phyloP scores from a whole-genome alignment of 2,113 vertebrate genomes.

The Ifrita kowaldi region DNA sequence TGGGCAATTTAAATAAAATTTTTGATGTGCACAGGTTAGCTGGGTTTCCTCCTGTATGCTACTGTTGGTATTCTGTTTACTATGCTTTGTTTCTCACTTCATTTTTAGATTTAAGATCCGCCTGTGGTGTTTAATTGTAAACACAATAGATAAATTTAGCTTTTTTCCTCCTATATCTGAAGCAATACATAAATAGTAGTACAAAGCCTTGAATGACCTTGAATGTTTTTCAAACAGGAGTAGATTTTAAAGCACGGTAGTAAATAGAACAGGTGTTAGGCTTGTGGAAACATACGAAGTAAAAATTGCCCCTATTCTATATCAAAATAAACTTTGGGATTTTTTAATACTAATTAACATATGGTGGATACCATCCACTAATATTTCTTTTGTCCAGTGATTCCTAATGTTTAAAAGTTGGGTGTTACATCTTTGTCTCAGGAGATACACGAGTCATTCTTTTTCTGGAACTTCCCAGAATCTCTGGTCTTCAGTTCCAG shows the following conservation, averaged over 20 bases:
- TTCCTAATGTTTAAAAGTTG: neutral
- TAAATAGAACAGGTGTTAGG: neutral
- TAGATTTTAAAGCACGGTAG: neutral
- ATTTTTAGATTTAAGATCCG: neutral
- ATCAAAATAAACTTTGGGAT: fast-evolving
- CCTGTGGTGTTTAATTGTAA: neutral
- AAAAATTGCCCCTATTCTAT: neutral
- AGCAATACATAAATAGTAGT: neutral
- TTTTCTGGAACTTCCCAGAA: neutral
- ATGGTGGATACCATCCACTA: neutral
- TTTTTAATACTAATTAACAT: neutral
- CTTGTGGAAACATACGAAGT: neutral
- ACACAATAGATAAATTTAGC: neutral
- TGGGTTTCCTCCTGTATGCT: neutral
- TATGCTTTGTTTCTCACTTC: neutral
- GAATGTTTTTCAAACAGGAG: neutral
- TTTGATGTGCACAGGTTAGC: neutral
- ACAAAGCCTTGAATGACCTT: neutral
- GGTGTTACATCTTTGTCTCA: neutral
- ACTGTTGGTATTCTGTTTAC: neutral
- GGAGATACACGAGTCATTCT: neutral
- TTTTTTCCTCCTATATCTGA: neutral
- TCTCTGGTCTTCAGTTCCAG: neutral
- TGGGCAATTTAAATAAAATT: neutral
- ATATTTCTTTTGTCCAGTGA: neutral